Evolutionary conservation across 2,113 vertebrate genomes (phyloP).

Genomic region (Tyto alba): DNA sequence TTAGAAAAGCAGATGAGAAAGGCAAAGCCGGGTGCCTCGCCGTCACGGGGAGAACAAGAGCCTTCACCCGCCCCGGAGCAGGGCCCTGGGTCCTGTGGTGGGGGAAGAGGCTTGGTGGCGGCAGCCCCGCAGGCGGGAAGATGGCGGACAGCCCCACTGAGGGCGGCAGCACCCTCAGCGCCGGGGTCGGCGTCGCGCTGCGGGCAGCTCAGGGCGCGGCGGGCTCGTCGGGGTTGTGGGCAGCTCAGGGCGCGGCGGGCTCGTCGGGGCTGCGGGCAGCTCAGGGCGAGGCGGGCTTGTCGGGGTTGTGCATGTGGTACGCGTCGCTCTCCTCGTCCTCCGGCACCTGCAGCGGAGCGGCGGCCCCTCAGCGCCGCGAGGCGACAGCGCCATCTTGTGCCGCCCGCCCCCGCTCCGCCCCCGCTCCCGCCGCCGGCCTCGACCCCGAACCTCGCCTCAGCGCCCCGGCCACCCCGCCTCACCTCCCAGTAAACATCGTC

Average conservation of each 20-base stretch:
- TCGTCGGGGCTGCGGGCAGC: constrained; percentile 2
- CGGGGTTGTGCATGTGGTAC: constrained; percentile 54
- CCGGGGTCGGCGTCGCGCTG: too few relatives aligned
- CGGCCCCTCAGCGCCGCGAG: not conserved
- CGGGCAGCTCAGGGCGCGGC: constrained; percentile 12
- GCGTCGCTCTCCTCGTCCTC: constrained; percentile 77
- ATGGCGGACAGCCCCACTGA: not conserved
- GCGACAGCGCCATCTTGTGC: constrained; percentile 44
- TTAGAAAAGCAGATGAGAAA: not conserved
- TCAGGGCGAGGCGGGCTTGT: constrained; percentile 52
- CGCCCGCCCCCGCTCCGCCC: not conserved
- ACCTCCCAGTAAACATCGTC: constrained; percentile 95
- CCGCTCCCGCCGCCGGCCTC: not conserved
- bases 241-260: constrained; percentile 32
- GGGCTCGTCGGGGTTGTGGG: constrained; percentile 58
- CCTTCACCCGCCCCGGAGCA: fast-evolving
- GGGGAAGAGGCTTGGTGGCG: too few relatives aligned
- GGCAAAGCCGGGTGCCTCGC: not conserved
- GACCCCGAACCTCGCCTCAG: too few relatives aligned
- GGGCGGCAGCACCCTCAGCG: not conserved
- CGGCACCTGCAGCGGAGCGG: constrained; percentile 72
- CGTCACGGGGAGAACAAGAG: not conserved
- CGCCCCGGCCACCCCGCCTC: constrained; percentile 5
- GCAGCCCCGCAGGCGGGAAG: not conserved
- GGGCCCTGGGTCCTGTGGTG: not conserved